phyloP scores from a whole-genome alignment of 2,888 invertebrate species.

The Panzeria rudis region DNA sequence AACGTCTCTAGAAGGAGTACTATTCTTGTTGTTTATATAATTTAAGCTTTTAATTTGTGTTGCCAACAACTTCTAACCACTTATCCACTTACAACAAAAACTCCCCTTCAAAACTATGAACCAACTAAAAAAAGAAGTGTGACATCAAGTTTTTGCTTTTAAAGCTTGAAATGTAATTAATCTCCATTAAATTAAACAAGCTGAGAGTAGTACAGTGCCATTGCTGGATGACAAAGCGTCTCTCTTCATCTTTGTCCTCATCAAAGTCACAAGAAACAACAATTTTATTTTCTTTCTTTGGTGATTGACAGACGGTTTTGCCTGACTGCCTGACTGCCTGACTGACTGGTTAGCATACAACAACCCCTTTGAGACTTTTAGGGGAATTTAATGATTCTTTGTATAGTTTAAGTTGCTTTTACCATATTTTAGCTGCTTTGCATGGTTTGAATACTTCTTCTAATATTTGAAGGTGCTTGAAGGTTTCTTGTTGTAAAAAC shows the following conservation, averaged over 20 bases:
- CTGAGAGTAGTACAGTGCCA: constrained; percentile 3
- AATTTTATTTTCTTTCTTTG: constrained; percentile 28
- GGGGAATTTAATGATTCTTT: constrained; percentile 28
- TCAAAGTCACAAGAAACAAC: constrained; percentile 28
- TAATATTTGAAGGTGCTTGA: not conserved
- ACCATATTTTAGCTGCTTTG: constrained; percentile 1
- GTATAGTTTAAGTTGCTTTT: constrained; percentile 20
- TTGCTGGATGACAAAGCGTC: constrained; percentile 32
- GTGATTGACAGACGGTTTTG: constrained; percentile 24
- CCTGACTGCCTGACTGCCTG: not conserved
- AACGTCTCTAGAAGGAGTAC: too few species aligned
- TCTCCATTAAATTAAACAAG: constrained; percentile 65
- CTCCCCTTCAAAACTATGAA: constrained; percentile 40
- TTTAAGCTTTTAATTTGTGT: constrained; percentile 32
- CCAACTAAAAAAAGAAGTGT: constrained; percentile 21
- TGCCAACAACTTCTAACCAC: constrained; percentile 33
- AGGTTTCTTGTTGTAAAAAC: constrained; percentile 3
- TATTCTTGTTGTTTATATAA: not conserved
- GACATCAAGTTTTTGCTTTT: constrained; percentile 47
- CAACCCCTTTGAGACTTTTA: constrained; percentile 2
- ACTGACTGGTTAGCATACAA: not conserved
- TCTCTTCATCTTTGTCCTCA: constrained; percentile 2
- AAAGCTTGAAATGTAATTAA: constrained; percentile 61
- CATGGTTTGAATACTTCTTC: not conserved
- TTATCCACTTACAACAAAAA: constrained; percentile 27